These are phyloP conservation scores for Pimephales promelas DNA, from an alignment of 2,113 vertebrate species.

Conservation along the genomic window DNA sequence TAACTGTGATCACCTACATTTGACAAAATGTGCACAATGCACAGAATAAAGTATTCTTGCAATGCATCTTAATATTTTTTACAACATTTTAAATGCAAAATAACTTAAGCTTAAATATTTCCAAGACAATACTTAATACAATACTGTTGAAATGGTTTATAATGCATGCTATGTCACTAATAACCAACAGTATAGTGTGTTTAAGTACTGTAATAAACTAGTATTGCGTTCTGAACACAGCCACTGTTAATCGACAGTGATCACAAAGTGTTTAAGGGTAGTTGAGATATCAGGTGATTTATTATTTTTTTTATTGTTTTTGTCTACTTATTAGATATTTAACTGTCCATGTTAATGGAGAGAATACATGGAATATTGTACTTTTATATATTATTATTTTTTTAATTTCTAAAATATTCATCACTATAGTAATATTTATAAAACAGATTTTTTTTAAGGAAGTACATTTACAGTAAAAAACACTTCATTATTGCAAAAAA, in stretches of 20 bases:
- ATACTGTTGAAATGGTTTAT: background rate
- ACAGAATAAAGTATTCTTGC: background rate
- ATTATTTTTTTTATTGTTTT: background rate
- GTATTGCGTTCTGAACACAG: background rate
- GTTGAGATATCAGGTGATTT: background rate
- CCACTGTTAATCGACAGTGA: background rate
- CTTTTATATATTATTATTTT: background rate
- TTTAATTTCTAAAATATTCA: background rate
- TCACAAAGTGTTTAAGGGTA: background rate
- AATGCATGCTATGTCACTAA: background rate
- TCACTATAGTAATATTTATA: background rate
- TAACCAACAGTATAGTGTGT: background rate
- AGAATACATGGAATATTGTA: background rate
- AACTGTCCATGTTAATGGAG: background rate
- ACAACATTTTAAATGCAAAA: background rate
- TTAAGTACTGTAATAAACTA: background rate
- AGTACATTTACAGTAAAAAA: background rate
- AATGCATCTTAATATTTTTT: background rate
- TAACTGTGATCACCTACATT: background rate
- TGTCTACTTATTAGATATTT: background rate
- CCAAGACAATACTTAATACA: too few relatives aligned
- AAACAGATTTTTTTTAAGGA: background rate
- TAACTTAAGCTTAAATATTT: background rate
- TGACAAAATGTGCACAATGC: background rate
- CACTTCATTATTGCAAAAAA: constrained; percentile 2